Evolutionary conservation across 1,140 invertebrate genomes (phyloP), one percentile per base, ranked within the genome.

Genomic region (Schlechtendalia chinensis): DNA sequence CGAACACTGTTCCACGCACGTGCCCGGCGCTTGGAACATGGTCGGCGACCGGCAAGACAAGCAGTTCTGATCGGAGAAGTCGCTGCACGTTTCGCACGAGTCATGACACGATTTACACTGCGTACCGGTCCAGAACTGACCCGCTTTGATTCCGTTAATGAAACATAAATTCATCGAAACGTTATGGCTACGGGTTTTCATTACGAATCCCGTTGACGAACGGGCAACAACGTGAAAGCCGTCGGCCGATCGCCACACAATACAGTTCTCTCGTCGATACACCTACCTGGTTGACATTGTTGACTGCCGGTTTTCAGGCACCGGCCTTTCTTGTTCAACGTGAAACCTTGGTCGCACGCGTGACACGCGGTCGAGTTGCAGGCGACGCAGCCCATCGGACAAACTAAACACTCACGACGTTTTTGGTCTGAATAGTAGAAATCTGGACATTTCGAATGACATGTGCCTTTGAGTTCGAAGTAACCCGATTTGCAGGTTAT

Each of bases 371-470:
- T 87, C 8, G 88, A 89, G 58, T 89, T 89, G 84, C 93, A 94
- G 17, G 90, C 89, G 10, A 88, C 87, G 84, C 93, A 94, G 63
- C 93, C 92, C 3, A 90, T 87, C 1, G 91, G 89, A 86, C 93
- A 94, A 75, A 88, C 87, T 80, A 92, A 86, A 83, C 93, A 94
- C 85, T 93, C 93, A 75, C 90, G 88, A 54, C 92, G 88, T 82
- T 93, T 91, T 82, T 91, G 91, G 83, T 94, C 92, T 0, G 90
- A 89, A 85, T 90, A 93, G 83, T 90, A 91, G 12, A 91, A 91
- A 53, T 87, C 87, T 1, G 92, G 92, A 84, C 93, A 95, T 24
- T 88, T 85, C 17, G 81, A 83, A n/a, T 83, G 84, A 81, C 89
- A 89, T 11, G 83, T 85, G 29, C 87, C 87, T 84, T 80, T 61